A percentile compares a stretch with the other conserved stretches of the same genome.
Evolutionary conservation across 1,140 invertebrate species (phyloP).

Genomic region (Hermatobates lingyangjiaoensis): DNA sequence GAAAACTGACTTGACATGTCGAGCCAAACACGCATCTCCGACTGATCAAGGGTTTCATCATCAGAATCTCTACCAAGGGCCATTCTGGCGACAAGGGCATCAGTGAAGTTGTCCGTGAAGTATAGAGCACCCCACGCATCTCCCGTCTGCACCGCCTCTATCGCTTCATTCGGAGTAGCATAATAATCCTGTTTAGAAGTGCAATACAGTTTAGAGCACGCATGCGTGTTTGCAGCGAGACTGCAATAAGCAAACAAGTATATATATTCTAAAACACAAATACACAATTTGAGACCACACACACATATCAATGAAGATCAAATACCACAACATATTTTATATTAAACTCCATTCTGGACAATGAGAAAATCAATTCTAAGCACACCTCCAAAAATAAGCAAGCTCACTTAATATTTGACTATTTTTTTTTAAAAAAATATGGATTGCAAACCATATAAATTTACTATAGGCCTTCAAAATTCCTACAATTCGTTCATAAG

Average conservation of each 20-base stretch:
- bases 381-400: no score
- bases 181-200: constrained; percentile 22
- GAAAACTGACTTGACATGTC: constrained; percentile 82
- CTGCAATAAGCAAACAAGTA: neutral
- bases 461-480: no score
- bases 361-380: no score
- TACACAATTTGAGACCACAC: no score
- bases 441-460: no score
- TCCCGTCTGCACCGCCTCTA: constrained; percentile 47
- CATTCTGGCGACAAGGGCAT: constrained; percentile 47
- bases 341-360: no score
- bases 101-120: constrained; percentile 67
- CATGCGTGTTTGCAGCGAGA: neutral
- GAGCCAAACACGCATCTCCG: constrained; percentile 56
- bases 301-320: no score
- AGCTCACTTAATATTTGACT: no score
- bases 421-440: no score
- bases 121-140: constrained; percentile 63
- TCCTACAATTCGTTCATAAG: no score
- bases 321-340: no score
- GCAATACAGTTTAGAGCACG: neutral
- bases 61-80: constrained; percentile 44
- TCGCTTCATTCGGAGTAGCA: constrained; percentile 30
- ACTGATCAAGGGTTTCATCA: constrained; percentile 43
- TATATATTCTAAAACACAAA: no score